Evolutionary conservation across 2,888 invertebrate genomes (phyloP).

Genomic region (Drosophila tanythrix): DNA sequence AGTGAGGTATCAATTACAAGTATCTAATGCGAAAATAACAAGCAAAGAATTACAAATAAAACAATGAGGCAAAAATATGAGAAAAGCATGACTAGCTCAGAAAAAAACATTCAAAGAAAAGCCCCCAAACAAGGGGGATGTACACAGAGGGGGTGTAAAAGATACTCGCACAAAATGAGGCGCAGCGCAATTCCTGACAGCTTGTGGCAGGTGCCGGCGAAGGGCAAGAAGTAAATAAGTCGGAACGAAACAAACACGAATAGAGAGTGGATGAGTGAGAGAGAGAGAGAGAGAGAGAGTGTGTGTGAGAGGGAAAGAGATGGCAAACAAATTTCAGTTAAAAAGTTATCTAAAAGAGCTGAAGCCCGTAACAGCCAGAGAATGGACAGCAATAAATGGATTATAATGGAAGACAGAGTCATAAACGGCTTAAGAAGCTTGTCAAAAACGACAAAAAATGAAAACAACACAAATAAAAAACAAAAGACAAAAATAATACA

Average conservation of each 20-base stretch:
- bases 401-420: conserved; percentile 31
- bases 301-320: no score
- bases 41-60: conserved; percentile 55
- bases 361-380: background rate
- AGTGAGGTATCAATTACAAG: conserved; percentile 74
- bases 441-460: background rate
- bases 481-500: background rate
- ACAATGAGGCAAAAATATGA: conserved; percentile 47
- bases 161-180: conserved; percentile 57
- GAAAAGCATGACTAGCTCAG: conserved; percentile 9
- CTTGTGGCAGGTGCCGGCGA: conserved; percentile 50
- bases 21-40: conserved; percentile 78
- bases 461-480: background rate
- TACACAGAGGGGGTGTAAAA: conserved; percentile 17
- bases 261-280: background rate
- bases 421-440: conserved; percentile 33
- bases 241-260: conserved; percentile 2
- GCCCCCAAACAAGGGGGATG: background rate
- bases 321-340: conserved; percentile 10
- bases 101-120: conserved; percentile 26
- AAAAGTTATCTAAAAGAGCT: conserved; percentile 19
- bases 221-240: background rate
- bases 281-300: background rate
- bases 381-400: conserved; percentile 39
- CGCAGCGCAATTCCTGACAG: conserved; percentile 46